Conservation (phyloP, 2,113 vertebrate species). For the Columba janthina region DNA sequence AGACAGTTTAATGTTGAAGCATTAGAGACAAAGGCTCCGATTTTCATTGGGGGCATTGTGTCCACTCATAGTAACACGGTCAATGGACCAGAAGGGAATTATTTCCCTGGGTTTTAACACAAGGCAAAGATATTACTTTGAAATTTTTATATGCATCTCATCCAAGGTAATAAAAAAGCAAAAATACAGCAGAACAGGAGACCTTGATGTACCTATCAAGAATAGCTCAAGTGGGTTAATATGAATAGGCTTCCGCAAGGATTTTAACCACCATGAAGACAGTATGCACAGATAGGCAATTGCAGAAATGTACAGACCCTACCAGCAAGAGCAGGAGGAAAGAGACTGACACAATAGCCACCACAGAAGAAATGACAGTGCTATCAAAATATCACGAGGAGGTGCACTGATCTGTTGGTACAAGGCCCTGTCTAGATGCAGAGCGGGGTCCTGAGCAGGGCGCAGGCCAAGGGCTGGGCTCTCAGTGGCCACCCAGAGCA, state of each 20-base stretch:
- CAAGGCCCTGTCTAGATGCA: neutral
- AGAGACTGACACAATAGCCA: neutral
- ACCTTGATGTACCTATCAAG: slow-evolving; percentile 39
- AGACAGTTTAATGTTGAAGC: neutral
- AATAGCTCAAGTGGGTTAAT: slow-evolving; percentile 19
- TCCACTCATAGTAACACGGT: neutral
- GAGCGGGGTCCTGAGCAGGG: too few species aligned
- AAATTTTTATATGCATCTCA: neutral
- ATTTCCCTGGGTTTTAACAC: slow-evolving; percentile 35
- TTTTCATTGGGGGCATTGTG: neutral
- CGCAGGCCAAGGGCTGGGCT: too few species aligned
- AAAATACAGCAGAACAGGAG: neutral
- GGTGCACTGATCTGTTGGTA: neutral
- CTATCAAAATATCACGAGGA: neutral
- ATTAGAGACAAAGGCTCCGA: neutral
- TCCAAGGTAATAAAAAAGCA: slow-evolving; percentile 26
- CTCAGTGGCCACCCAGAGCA: too few species aligned
- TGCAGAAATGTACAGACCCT: neutral
- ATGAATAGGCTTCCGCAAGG: slow-evolving; percentile 15
- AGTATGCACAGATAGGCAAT: neutral
- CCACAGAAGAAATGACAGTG: neutral
- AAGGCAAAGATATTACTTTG: slow-evolving; percentile 13
- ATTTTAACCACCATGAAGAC: slow-evolving; percentile 7
- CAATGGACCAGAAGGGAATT: slow-evolving; percentile 54
- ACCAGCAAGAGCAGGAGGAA: neutral